Evolutionary conservation across 1,140 invertebrate species (phyloP), one percentile per base, ranked within the genome.

Genomic region (Zaprionus kolodkinae): DNA sequence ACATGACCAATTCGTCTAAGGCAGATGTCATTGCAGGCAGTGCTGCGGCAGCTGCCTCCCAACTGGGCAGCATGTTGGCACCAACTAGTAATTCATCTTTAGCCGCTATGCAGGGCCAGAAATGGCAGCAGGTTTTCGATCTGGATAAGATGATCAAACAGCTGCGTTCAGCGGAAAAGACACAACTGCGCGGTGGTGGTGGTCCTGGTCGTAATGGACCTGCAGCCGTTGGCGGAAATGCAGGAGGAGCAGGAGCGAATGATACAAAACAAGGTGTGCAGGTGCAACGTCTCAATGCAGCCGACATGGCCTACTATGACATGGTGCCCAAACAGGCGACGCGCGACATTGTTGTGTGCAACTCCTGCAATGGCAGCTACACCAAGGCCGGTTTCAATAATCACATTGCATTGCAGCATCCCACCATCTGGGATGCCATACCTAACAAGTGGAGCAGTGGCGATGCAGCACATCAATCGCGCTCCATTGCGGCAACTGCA

Each of bases 71-170:
- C 33, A 69, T 75, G 72, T 13, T 65, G 38, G 45, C 76, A 13
- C 38, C 72, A 0, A n/a, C 25, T 3, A 62, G 54, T 15, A 62
- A 48, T 15, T 40, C 72, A 6, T 52, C 76, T 0, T 40, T 91
- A 17, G 54, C 69, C 27, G 55, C 67, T 38, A 52, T 91, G 64
- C 91, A 91, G 55, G 84, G 87, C 0, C 91, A 91, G 30, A 91
- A 91, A 27, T 92, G 91, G 91, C 81, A 86, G 21, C 81, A 88
- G 59, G 64, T 86, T 25, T 91, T 91, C 4, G 91, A 92, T 62
- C 48, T 92, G 65, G 91, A 92, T 15, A 92, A 92, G 57, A 69
- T 92, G n/a, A 78, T 92, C 25, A 92, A 92, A 21, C 91, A 92
- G 48, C 38, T 92, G 3, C 87, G 91, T 15, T 73, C 78, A 11